Evolutionary conservation across 92 coral and sea anemone genomes (phyloP).

Genomic region (Actinernus sp.): DNA sequence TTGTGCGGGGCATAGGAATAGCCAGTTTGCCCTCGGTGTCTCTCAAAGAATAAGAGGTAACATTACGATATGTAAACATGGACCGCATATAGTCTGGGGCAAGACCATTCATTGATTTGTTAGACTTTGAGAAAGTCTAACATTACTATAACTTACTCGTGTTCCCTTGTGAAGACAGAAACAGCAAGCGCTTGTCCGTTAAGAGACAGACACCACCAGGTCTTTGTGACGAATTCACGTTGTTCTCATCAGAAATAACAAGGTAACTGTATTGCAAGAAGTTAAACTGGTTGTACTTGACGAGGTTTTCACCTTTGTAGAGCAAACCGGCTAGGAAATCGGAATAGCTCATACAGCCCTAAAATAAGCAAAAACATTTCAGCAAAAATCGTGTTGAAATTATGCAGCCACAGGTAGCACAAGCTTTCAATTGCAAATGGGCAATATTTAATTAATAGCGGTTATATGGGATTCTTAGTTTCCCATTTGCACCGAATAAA

Average conservation of each 20-base stretch:
- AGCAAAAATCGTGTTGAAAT: not conserved
- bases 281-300: constrained; percentile 62
- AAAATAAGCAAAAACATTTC: constrained; percentile 1
- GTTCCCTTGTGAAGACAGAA: constrained; percentile 82
- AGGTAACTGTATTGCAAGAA: constrained; percentile 55
- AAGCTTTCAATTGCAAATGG: too few species aligned
- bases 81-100: too few species aligned
- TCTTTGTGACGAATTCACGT: constrained; percentile 4
- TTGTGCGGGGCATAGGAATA: too few species aligned
- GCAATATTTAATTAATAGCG: too few species aligned
- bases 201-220: constrained; percentile 83
- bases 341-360: constrained; percentile 86
- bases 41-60: too few species aligned
- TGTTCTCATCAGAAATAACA: constrained; percentile 53
- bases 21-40: too few species aligned
- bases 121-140: too few species aligned
- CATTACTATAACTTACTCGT: constrained; percentile 51
- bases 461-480: too few species aligned
- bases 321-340: constrained; percentile 78
- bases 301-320: constrained; percentile 70
- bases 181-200: constrained; percentile 78
- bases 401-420: too few species aligned
- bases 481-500: too few species aligned
- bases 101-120: too few species aligned
- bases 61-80: too few species aligned